Evolutionary conservation across 2,888 invertebrate species (phyloP), one percentile per base, ranked within the genome.

Genomic region (Balanococcus diminutus): DNA sequence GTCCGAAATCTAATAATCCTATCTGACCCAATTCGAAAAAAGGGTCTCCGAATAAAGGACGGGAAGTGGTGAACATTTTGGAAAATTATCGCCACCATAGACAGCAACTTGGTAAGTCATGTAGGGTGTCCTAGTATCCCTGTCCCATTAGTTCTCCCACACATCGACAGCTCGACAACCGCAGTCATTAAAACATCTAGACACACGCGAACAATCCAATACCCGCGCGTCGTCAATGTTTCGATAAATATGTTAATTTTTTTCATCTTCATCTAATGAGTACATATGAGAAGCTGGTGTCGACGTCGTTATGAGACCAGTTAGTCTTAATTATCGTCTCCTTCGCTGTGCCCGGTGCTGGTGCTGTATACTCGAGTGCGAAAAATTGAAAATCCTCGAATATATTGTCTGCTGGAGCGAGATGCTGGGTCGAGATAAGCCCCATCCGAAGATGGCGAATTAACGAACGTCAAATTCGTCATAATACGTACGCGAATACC

Each of bases 381-480:
- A 56, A 56, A 56, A 22, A 56, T 56, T 56, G 56, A 56, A 56
- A 56, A 56, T 56, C 56, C 22, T 56, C 8, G 22, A 22, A 56
- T 56, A 56, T 56, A 56, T 56, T 56, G 56, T 56, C 22, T 22
- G 56, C 8, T 56, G 8, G 16, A 6, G 22, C 22, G 8, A 36
- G 8, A 8, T 8, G 36, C 4, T 36, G 36, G 36, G 36, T 8
- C 8, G 6, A 19, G 56, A 56, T 56, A 56, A 22, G 22, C 6
- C n/a, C 56, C 22, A 56, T n/a, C 9, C 1, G 22, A 56, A 56
- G 56, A 56, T 56, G 56, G 56, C 56, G 56, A 22, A 67, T 67
- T 67, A 67, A 67, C 28, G 67, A 67, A 67, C 28, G 67, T 28
- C 67, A 67, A 67, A 67, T 67, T 67, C 28, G 67, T 67, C 67